phyloP scores from a whole-genome alignment of 1,140 invertebrate genomes.

The Choristoneura fumiferana region DNA sequence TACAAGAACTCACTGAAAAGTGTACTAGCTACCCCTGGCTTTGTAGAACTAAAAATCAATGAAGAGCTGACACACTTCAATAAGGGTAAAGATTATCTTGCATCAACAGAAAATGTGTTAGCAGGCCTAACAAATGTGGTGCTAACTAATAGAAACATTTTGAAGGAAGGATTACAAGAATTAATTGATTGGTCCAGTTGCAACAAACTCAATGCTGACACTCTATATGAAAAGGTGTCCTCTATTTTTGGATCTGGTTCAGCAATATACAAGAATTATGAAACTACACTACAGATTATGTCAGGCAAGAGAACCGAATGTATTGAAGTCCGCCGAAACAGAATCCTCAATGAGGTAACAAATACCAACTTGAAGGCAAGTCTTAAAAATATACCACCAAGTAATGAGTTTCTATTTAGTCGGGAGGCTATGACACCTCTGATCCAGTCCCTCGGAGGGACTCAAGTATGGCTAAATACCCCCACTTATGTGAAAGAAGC shows the following conservation, averaged over 20 bases:
- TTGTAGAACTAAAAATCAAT: slow-evolving; percentile 30
- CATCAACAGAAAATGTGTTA: slow-evolving; percentile 23
- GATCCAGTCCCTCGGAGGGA: slow-evolving; percentile 35
- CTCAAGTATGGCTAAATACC: slow-evolving; percentile 32
- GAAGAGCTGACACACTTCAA: slow-evolving; percentile 30
- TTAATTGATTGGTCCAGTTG: slow-evolving; percentile 9
- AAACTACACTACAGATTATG: slow-evolving; percentile 35
- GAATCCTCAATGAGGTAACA: slow-evolving; percentile 25
- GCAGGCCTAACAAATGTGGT: slow-evolving; percentile 28
- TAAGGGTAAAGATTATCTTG: slow-evolving; percentile 20
- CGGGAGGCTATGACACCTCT: slow-evolving; percentile 31
- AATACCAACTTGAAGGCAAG: slow-evolving; percentile 33
- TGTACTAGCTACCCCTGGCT: slow-evolving; percentile 29
- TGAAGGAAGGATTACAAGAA: background rate
- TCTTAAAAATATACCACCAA: slow-evolving; percentile 32
- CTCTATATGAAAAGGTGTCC: slow-evolving; percentile 1
- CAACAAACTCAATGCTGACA: background rate
- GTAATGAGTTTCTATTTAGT: slow-evolving; percentile 33
- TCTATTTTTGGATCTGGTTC: slow-evolving; percentile 6
- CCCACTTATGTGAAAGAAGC: slow-evolving; percentile 18
- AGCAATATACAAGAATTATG: slow-evolving; percentile 3
- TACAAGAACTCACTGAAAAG: slow-evolving; percentile 18
- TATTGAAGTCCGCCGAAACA: slow-evolving; percentile 33
- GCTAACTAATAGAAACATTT: background rate
- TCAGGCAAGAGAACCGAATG: slow-evolving; percentile 38